Conservation (phyloP, 2,113 vertebrate genomes). For the Ameiurus melas region DNA sequence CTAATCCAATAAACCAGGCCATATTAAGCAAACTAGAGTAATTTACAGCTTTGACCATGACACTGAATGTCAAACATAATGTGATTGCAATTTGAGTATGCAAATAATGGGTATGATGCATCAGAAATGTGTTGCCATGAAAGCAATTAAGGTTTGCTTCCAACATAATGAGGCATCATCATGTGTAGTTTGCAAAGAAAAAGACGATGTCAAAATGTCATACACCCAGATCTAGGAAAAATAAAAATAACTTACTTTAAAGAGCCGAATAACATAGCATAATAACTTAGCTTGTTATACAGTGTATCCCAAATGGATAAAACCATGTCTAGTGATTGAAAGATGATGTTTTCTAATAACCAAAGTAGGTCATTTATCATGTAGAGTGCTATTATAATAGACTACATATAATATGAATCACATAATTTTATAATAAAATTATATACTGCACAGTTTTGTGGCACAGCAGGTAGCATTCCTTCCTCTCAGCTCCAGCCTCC, state of each 20-base stretch:
- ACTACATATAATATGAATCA: background rate
- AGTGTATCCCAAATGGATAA: background rate
- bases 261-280: background rate
- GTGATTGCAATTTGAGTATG: conserved; percentile 33
- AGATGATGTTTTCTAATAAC: background rate
- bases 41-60: conserved; percentile 30
- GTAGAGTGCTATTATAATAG: background rate
- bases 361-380: background rate
- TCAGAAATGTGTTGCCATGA: conserved; percentile 42
- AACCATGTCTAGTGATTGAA: background rate
- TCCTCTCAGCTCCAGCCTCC: background rate
- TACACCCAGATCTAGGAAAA: background rate
- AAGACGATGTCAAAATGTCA: background rate
- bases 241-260: conserved; percentile 2
- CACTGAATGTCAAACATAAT: conserved; percentile 14
- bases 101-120: conserved; percentile 42
- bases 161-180: conserved; percentile 15
- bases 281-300: background rate
- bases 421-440: conserved; percentile 1
- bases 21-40: conserved; percentile 20
- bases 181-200: conserved; percentile 16
- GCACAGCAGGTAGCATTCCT: background rate
- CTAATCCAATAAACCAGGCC: conserved; percentile 38
- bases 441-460: background rate
- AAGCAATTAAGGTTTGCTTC: conserved; percentile 30